phyloP scores from a whole-genome alignment of 2,888 invertebrate genomes.

The Clistopyga incitator region DNA sequence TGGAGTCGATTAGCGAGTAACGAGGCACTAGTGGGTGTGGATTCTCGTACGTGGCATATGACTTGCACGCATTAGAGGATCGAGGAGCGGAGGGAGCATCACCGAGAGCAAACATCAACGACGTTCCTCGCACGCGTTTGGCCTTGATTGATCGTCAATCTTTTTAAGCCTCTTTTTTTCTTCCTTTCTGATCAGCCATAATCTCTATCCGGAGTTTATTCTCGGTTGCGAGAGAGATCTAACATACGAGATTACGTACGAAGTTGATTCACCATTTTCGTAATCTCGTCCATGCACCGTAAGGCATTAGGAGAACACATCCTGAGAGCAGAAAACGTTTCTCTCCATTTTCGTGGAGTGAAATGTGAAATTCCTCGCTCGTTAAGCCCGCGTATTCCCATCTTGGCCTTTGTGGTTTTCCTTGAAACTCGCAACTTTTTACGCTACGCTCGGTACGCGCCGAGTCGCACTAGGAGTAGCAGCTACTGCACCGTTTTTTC shows the following conservation, averaged over 20 bases:
- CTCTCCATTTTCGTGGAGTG: conserved; percentile 72
- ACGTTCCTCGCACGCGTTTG: conserved; percentile 22
- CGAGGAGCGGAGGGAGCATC: not conserved
- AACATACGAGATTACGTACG: not conserved
- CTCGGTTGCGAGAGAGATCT: conserved; percentile 2
- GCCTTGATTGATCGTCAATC: conserved; percentile 37
- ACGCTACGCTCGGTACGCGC: conserved; percentile 20
- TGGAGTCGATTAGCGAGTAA: conserved; percentile 54
- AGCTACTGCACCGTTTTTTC: not conserved
- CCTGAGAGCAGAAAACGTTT: conserved; percentile 63
- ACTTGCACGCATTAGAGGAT: not conserved
- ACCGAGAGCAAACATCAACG: conserved; percentile 19
- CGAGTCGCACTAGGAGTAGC: conserved; percentile 10
- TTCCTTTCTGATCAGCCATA: conserved; percentile 24
- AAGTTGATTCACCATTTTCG: conserved; percentile 22
- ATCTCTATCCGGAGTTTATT: conserved; percentile 22
- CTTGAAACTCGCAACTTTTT: conserved; percentile 68
- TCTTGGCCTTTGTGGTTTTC: conserved; percentile 72
- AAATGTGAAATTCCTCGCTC: conserved; percentile 68
- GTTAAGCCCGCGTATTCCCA: conserved; percentile 30
- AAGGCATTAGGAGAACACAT: conserved; percentile 16
- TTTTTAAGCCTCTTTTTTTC: not conserved
- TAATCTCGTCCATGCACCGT: not conserved
- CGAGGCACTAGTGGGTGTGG: conserved; percentile 43
- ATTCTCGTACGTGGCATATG: conserved; percentile 39